Evolutionary conservation across 2,888 invertebrate genomes (phyloP).

Genomic region (Arctia plantaginis): DNA sequence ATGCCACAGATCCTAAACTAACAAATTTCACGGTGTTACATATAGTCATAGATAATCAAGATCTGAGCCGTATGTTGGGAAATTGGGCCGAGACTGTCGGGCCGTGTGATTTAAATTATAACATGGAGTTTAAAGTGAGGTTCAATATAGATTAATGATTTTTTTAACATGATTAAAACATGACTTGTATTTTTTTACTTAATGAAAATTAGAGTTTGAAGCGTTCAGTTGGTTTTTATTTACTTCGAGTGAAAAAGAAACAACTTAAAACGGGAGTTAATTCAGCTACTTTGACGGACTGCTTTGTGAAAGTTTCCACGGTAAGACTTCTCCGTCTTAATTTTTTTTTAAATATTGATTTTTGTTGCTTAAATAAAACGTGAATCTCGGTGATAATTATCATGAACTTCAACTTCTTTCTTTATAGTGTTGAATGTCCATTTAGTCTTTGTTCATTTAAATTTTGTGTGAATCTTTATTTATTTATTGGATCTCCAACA

Average conservation of each 20-base stretch:
- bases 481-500: too few relatives aligned
- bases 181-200: background rate
- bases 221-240: background rate
- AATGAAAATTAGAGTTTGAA: background rate
- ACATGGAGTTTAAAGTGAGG: slow-evolving; percentile 19
- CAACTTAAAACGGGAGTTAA: background rate
- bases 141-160: background rate
- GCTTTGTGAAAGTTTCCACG: background rate
- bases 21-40: slow-evolving; percentile 14
- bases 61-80: slow-evolving; percentile 21
- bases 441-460: too few relatives aligned
- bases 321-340: background rate
- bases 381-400: too few relatives aligned
- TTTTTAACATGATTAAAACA: background rate
- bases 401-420: too few relatives aligned
- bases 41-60: slow-evolving; percentile 23
- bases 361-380: too few relatives aligned
- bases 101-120: slow-evolving; percentile 42
- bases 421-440: too few relatives aligned
- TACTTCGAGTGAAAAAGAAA: background rate
- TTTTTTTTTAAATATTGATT: too few relatives aligned
- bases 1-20: slow-evolving; percentile 16
- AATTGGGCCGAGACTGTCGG: slow-evolving; percentile 37
- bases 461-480: too few relatives aligned
- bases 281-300: background rate